A percentile compares a stretch with the other conserved stretches of the same genome.
Evolutionary conservation across 2,113 vertebrate species (phyloP).

Genomic region (Amblyornis subalaris): DNA sequence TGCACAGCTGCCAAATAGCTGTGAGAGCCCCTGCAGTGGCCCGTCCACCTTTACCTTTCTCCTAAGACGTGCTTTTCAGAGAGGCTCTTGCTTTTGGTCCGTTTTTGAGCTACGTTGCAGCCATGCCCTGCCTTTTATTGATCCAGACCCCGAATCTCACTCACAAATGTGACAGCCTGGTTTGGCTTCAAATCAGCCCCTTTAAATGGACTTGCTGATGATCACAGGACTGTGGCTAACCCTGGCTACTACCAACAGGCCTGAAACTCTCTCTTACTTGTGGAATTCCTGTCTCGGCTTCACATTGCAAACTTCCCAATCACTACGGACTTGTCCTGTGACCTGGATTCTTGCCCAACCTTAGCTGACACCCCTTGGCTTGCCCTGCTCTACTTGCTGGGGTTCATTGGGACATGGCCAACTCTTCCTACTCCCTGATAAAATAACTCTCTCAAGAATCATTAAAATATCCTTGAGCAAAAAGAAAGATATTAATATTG

Average conservation of each 20-base stretch:
- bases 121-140: neutral
- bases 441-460: neutral
- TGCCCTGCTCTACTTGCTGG: neutral
- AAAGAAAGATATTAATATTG: neutral
- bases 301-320: neutral
- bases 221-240: neutral
- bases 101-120: neutral
- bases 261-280: neutral
- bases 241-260: neutral
- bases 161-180: neutral
- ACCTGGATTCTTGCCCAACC: neutral
- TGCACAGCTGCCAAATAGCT: neutral
- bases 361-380: neutral
- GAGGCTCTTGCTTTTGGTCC: neutral
- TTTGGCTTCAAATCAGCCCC: neutral
- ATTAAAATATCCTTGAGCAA: neutral
- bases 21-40: neutral
- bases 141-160: neutral
- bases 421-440: neutral
- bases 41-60: neutral
- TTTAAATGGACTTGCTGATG: neutral
- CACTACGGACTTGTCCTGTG: neutral
- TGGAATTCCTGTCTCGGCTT: neutral
- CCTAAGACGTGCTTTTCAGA: neutral
- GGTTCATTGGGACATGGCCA: accelerated